A percentile compares a stretch with the other conserved stretches of the same genome.
Evolutionary conservation across 2,797 vertebrate species (phyloP).

Genomic region (Stomatorhinus walkeri): DNA sequence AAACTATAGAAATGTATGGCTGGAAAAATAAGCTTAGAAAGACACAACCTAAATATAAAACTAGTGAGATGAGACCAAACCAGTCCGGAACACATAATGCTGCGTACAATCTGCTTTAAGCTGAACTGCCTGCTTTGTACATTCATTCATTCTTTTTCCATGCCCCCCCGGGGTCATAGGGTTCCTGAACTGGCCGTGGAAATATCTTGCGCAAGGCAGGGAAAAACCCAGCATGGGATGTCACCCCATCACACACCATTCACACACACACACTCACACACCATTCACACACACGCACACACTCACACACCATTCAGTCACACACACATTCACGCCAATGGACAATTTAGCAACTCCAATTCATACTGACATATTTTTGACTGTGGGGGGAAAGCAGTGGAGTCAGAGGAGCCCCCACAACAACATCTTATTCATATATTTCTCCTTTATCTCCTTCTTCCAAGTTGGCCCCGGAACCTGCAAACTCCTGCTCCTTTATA

Average conservation of each 20-base stretch:
- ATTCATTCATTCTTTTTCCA: background rate
- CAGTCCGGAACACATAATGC: background rate
- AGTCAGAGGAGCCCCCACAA: background rate
- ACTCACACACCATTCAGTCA: too few species aligned
- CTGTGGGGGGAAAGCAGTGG: background rate
- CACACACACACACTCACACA: too few species aligned
- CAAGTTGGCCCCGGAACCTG: background rate
- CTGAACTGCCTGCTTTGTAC: background rate
- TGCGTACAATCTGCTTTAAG: slow-evolving; percentile 1
- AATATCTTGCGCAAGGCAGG: background rate
- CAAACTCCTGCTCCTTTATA: background rate
- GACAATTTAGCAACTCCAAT: background rate
- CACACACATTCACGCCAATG: background rate
- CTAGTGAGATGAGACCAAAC: background rate
- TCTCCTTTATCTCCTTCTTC: background rate
- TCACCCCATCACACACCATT: background rate
- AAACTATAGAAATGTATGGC: background rate
- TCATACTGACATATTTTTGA: background rate
- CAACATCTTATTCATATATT: background rate
- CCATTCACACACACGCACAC: too few species aligned
- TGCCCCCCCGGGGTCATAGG: background rate
- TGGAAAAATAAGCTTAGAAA: background rate
- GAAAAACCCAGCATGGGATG: too few species aligned
- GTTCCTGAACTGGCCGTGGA: background rate
- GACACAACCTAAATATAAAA: background rate